Percentiles rank a stretch among this genome's conserved stretches.
phyloP scores from a whole-genome alignment of 2,888 invertebrate species.

The Uropetala carovei region DNA sequence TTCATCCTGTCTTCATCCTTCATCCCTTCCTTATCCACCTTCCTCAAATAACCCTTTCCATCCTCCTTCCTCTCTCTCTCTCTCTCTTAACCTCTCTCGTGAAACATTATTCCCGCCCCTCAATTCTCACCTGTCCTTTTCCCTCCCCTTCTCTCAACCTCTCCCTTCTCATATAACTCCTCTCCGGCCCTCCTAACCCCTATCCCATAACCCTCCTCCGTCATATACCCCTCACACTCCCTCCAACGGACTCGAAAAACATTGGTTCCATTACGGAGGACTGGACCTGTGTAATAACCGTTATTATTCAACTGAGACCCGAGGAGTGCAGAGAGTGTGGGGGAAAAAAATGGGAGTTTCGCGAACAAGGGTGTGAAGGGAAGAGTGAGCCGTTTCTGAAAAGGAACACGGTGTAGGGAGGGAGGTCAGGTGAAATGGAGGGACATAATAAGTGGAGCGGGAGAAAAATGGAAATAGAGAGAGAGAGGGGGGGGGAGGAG shows the following conservation, averaged over 20 bases:
- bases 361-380: not conserved
- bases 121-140: slow-evolving; percentile 40
- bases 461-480: not conserved
- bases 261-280: slow-evolving; percentile 62
- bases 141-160: not conserved
- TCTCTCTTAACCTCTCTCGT: not conserved
- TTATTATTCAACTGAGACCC: slow-evolving; percentile 53
- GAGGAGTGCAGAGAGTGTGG: not conserved
- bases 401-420: not conserved
- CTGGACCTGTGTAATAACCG: slow-evolving; percentile 63
- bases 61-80: slow-evolving; percentile 8
- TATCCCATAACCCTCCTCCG: not conserved
- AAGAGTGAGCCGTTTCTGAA: not conserved
- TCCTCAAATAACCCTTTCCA: slow-evolving; percentile 27
- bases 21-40: slow-evolving; percentile 1
- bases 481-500: not conserved
- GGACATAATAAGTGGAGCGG: not conserved
- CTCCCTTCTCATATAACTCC: not conserved
- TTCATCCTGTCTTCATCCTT: slow-evolving; percentile 38
- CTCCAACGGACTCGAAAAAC: slow-evolving; percentile 37
- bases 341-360: not conserved
- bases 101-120: slow-evolving; percentile 32
- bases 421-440: not conserved
- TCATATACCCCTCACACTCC: not conserved
- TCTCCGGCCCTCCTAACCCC: not conserved